phyloP scores from a whole-genome alignment of 2,888 invertebrate genomes.

The Alloplasta piceator region DNA sequence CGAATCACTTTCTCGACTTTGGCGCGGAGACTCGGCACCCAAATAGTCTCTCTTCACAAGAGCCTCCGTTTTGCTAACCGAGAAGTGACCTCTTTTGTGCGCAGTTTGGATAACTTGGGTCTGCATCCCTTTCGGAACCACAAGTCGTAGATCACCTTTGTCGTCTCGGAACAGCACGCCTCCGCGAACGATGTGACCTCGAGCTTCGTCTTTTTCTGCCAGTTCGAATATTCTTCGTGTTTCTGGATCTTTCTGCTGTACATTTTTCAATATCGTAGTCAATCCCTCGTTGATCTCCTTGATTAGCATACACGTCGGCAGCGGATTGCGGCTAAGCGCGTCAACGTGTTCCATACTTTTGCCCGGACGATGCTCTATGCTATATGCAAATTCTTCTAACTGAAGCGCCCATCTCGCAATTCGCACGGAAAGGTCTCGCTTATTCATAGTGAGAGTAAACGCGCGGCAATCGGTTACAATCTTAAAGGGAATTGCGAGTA shows the following conservation, averaged over 20 bases:
- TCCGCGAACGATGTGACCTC: conserved; percentile 29
- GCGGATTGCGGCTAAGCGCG: conserved; percentile 68
- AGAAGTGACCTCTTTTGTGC: conserved; percentile 45
- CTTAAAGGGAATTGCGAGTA: conserved; percentile 44
- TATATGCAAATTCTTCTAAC: conserved; percentile 48
- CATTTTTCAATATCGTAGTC: conserved; percentile 10
- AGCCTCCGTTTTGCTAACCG: conserved; percentile 41
- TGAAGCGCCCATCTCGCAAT: conserved; percentile 51
- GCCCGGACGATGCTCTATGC: conserved; percentile 34
- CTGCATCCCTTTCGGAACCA: conserved; percentile 42
- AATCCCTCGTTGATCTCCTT: conserved; percentile 26
- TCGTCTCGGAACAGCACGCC: conserved; percentile 46
- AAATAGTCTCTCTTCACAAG: conserved; percentile 69
- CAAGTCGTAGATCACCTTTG: conserved; percentile 18
- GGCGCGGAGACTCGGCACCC: conserved; percentile 59
- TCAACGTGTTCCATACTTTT: conserved; percentile 60
- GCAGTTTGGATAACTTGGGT: conserved; percentile 24
- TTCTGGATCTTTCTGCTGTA: conserved; percentile 23
- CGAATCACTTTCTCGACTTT: conserved; percentile 55
- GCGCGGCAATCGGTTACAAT: conserved; percentile 53
- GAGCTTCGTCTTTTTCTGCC: conserved; percentile 6
- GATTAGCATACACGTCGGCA: conserved; percentile 46
- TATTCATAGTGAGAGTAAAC: conserved; percentile 47
- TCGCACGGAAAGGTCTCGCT: conserved; percentile 49
- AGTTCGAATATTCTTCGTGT: background rate